A percentile compares a stretch with the other conserved stretches of the same genome.
These are phyloP conservation scores for Anabas testudineus DNA, from an alignment of 2,797 vertebrate genomes.

Conservation along the genomic window DNA sequence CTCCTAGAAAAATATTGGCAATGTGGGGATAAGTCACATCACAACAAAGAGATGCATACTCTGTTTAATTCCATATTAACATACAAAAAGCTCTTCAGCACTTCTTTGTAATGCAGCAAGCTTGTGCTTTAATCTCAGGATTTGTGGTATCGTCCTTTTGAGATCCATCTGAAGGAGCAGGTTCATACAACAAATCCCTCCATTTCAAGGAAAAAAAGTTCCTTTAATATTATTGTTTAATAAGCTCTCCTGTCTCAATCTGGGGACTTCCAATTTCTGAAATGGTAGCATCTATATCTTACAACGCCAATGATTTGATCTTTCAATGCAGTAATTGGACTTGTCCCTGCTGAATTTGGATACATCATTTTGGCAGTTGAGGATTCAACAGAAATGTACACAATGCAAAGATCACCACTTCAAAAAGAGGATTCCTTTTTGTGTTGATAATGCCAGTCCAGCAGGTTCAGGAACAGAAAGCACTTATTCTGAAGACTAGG, in stretches of 20 bases:
- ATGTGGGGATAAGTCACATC: constrained; percentile 79
- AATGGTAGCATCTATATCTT: constrained; percentile 60
- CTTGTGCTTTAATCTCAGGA: constrained; percentile 87
- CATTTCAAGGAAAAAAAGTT: constrained; percentile 60
- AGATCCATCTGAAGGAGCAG: constrained; percentile 58
- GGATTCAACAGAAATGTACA: constrained; percentile 80
- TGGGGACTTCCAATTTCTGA: constrained; percentile 64
- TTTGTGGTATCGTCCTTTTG: constrained; percentile 66
- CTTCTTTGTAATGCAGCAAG: constrained; percentile 81
- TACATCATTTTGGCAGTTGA: constrained; percentile 87
- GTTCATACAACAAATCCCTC: constrained; percentile 77
- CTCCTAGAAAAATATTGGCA: constrained; percentile 81
- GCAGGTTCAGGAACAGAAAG: constrained; percentile 97
- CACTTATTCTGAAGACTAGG: constrained; percentile 99
- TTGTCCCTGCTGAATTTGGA: constrained; percentile 80
- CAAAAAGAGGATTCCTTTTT: constrained; percentile 87
- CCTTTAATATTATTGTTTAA: constrained; percentile 71
- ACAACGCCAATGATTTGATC: constrained; percentile 74
- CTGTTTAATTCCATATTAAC: constrained; percentile 76
- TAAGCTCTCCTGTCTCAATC: constrained; percentile 65
- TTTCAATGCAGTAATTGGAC: constrained; percentile 74
- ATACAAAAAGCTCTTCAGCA: constrained; percentile 81
- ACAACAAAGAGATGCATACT: constrained; percentile 80
- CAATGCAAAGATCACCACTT: constrained; percentile 83
- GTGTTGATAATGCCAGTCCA: constrained; percentile 93